Conservation (phyloP, 2,888 invertebrate genomes). For the Xiphydria camelus region DNA sequence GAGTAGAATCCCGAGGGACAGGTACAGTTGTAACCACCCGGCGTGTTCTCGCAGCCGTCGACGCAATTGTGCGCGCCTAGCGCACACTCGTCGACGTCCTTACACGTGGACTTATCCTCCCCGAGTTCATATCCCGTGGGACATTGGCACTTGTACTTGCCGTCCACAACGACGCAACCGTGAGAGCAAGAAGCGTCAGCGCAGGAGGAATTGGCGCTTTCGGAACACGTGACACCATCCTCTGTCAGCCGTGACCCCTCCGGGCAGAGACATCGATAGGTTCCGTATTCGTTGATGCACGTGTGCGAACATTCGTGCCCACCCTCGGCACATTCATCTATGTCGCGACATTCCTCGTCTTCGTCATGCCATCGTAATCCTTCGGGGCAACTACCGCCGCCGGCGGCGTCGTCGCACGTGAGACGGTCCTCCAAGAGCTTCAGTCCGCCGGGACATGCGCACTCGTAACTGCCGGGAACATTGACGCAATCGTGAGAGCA, state of each 20-base stretch:
- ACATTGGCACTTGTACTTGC: conserved; percentile 54
- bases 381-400: conserved; percentile 23
- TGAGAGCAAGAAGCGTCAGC: conserved; percentile 40
- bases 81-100: conserved; percentile 33
- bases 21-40: conserved; percentile 46
- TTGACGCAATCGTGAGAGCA: conserved; percentile 67
- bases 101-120: conserved; percentile 36
- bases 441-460: conserved; percentile 62
- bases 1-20: conserved; percentile 58
- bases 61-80: conserved; percentile 27
- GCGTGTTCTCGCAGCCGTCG: conserved; percentile 29
- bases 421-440: conserved; percentile 41
- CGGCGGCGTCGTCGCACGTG: conserved; percentile 41
- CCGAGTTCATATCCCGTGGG: conserved; percentile 25
- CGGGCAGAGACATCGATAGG: conserved; percentile 65
- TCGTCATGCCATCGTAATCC: conserved; percentile 35
- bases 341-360: conserved; percentile 37
- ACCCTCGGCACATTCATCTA: conserved; percentile 34
- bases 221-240: conserved; percentile 45
- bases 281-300: conserved; percentile 66
- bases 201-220: conserved; percentile 20
- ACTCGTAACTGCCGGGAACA: conserved; percentile 66
- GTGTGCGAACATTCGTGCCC: conserved; percentile 54
- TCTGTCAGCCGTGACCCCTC: conserved; percentile 58
- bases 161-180: conserved; percentile 27